phyloP scores from a whole-genome alignment of 2,113 vertebrate species.

The Phaethon lepturus region DNA sequence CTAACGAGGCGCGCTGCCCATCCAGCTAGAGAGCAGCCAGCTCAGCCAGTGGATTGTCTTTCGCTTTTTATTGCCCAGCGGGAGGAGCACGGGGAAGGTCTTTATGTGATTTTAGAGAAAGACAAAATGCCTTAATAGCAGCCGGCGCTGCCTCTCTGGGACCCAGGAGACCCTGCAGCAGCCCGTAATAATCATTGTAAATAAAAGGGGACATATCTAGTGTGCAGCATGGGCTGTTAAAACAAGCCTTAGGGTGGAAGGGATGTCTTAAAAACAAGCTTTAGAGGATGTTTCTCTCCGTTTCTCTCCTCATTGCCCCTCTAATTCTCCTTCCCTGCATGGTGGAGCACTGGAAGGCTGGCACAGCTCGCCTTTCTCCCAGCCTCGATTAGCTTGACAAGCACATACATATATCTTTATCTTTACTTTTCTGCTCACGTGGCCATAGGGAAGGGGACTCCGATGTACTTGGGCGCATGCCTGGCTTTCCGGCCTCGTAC shows the following conservation, averaged over 20 bases:
- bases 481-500: background rate
- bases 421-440: background rate
- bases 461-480: background rate
- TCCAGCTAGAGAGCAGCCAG: slow-evolving; percentile 6
- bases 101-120: slow-evolving; percentile 62
- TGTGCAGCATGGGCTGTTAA: slow-evolving; percentile 26
- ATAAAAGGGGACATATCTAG: slow-evolving; percentile 56
- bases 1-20: slow-evolving; percentile 18
- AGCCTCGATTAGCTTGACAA: background rate
- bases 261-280: slow-evolving; percentile 59
- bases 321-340: slow-evolving; percentile 41
- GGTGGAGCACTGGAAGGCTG: background rate
- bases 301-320: slow-evolving; percentile 54
- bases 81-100: slow-evolving; percentile 43
- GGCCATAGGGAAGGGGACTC: background rate
- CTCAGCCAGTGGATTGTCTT: background rate
- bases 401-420: background rate
- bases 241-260: slow-evolving; percentile 54
- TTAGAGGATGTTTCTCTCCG: slow-evolving; percentile 24
- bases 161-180: slow-evolving; percentile 41
- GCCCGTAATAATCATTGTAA: slow-evolving; percentile 59
- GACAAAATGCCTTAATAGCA: slow-evolving; percentile 71
- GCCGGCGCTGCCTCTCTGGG: slow-evolving; percentile 22
- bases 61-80: slow-evolving; percentile 46
- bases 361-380: background rate